Percentiles rank a stretch among this genome's conserved stretches.
Conservation (phyloP, 2,113 vertebrate species). For the Myotis brandtii region DNA sequence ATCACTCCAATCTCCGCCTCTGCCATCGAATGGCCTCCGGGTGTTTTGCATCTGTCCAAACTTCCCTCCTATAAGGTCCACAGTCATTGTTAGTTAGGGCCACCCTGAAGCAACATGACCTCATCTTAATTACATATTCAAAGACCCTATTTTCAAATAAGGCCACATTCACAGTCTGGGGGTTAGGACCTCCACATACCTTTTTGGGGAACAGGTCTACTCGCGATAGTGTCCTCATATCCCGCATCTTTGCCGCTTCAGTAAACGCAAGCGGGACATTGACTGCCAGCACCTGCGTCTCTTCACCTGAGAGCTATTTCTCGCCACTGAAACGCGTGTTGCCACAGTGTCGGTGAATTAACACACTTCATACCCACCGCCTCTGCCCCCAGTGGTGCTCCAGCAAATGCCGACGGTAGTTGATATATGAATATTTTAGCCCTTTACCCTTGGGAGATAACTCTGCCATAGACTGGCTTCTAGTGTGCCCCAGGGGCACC, state of each 20-base stretch:
- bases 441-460: background rate
- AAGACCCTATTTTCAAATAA: background rate
- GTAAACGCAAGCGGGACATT: too few species aligned
- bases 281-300: background rate
- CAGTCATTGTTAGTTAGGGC: too few species aligned
- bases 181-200: background rate
- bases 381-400: background rate
- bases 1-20: background rate
- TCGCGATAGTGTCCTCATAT: too few species aligned
- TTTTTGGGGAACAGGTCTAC: background rate
- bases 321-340: background rate
- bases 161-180: background rate
- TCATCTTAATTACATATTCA: background rate
- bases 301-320: background rate
- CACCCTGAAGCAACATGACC: background rate
- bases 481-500: too few species aligned
- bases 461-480: background rate
- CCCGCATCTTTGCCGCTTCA: background rate
- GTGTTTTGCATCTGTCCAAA: background rate
- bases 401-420: background rate
- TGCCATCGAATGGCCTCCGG: rapidly evolving
- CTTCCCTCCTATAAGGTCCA: background rate
- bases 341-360: background rate
- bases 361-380: rapidly evolving
- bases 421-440: background rate